phyloP scores from a whole-genome alignment of 2,797 vertebrate species.

The Pogoniulus pusillus region DNA sequence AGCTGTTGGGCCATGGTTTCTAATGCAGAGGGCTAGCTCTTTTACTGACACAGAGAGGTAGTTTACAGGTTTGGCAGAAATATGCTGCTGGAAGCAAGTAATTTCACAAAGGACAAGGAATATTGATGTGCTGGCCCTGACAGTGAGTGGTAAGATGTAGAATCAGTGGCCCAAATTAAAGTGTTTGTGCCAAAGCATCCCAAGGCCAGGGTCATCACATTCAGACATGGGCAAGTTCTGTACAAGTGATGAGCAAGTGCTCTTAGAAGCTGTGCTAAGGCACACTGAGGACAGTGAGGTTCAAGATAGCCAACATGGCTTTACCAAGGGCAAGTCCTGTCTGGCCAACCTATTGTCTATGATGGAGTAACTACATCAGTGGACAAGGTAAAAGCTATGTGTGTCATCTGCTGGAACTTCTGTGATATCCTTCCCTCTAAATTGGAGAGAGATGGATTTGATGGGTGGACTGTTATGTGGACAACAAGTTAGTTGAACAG shows the following conservation, averaged over 20 bases:
- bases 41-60: neutral
- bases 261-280: no score
- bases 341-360: no score
- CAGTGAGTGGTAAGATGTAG: neutral
- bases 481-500: no score
- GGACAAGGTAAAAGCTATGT: no score
- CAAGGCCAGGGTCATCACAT: neutral
- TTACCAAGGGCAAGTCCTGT: no score
- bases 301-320: no score
- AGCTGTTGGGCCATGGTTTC: neutral
- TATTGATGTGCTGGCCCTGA: neutral
- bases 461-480: no score
- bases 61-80: neutral
- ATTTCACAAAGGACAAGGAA: neutral
- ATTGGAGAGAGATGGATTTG: no score
- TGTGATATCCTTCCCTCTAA: no score
- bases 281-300: no score
- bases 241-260: neutral
- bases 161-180: neutral
- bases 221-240: neutral
- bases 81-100: neutral
- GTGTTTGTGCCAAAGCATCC: neutral
- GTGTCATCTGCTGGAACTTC: no score
- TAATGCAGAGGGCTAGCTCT: neutral
- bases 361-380: no score